A percentile compares a stretch with the other conserved stretches of the same genome.
These are phyloP conservation scores for Parazoanthus atlanticus DNA, from an alignment of 92 coral and sea anemone genomes.

Conservation along the genomic window DNA sequence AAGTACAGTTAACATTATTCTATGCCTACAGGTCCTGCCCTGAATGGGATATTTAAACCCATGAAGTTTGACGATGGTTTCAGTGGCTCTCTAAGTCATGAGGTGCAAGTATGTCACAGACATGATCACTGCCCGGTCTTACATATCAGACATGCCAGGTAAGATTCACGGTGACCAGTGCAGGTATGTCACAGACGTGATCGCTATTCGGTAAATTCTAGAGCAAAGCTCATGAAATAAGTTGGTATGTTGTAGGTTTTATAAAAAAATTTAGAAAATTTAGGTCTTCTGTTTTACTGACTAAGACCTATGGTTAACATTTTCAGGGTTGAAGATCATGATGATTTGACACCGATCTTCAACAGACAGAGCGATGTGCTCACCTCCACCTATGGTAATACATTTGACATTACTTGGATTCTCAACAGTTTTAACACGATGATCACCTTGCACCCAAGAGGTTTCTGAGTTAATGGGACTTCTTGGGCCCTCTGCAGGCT, in stretches of 20 bases:
- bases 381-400: slow-evolving; percentile 84
- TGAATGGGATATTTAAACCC: slow-evolving; percentile 78
- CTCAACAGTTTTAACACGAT: too few species aligned
- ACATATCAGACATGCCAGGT: slow-evolving; percentile 95
- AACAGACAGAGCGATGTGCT: slow-evolving; percentile 91
- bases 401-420: too few species aligned
- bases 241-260: neutral
- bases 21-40: slow-evolving; percentile 57
- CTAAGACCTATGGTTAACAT: slow-evolving; percentile 10
- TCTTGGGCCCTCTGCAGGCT: too few species aligned
- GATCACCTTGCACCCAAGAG: too few species aligned
- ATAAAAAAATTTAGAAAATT: neutral
- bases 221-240: too few species aligned
- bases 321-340: slow-evolving; percentile 97
- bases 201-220: too few species aligned
- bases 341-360: slow-evolving; percentile 96
- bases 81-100: slow-evolving; percentile 71
- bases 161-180: neutral
- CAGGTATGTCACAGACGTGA: too few species aligned
- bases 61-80: slow-evolving; percentile 68
- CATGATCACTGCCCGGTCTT: slow-evolving; percentile 91
- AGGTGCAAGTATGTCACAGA: slow-evolving; percentile 87
- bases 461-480: too few species aligned
- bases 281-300: neutral
- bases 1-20: neutral